A percentile compares a stretch with the other conserved stretches of the same genome.
phyloP scores from a whole-genome alignment of 2,888 invertebrate species.

The Andrena camellia region DNA sequence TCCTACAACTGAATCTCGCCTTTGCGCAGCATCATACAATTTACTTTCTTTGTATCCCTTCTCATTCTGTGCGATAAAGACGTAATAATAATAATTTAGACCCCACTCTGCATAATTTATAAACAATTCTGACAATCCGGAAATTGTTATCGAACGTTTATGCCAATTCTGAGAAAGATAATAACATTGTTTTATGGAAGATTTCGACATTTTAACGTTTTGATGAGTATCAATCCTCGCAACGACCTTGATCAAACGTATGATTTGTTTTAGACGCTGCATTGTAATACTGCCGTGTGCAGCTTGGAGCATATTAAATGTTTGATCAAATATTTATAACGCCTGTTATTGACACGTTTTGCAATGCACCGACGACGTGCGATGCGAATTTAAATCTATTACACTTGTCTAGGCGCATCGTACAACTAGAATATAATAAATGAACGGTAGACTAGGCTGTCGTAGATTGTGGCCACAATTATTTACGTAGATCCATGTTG shows the following conservation, averaged over 20 bases:
- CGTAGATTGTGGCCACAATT: too few relatives aligned
- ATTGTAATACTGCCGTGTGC: constrained; percentile 32
- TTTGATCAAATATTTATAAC: constrained; percentile 26
- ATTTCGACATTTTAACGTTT: background rate
- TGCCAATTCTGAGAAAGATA: background rate
- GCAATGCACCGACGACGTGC: background rate
- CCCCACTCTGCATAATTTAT: background rate
- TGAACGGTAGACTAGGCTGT: background rate
- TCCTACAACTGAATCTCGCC: too few relatives aligned
- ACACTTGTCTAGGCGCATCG: background rate
- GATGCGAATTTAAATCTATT: constrained; percentile 12
- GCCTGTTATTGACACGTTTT: background rate
- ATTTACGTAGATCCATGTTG: too few relatives aligned
- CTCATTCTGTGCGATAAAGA: too few relatives aligned
- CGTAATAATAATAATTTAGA: too few relatives aligned
- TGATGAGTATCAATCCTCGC: background rate
- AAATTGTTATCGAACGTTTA: background rate
- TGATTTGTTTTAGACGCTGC: constrained; percentile 13
- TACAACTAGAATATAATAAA: background rate
- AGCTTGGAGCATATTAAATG: constrained; percentile 21
- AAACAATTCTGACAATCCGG: background rate
- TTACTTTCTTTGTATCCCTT: too few relatives aligned
- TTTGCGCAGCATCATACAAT: too few relatives aligned
- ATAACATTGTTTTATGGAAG: background rate
- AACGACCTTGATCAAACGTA: background rate